Evolutionary conservation across 2,888 invertebrate species (phyloP), one percentile per base, ranked within the genome.

Genomic region (Zygogramma bicolorata): DNA sequence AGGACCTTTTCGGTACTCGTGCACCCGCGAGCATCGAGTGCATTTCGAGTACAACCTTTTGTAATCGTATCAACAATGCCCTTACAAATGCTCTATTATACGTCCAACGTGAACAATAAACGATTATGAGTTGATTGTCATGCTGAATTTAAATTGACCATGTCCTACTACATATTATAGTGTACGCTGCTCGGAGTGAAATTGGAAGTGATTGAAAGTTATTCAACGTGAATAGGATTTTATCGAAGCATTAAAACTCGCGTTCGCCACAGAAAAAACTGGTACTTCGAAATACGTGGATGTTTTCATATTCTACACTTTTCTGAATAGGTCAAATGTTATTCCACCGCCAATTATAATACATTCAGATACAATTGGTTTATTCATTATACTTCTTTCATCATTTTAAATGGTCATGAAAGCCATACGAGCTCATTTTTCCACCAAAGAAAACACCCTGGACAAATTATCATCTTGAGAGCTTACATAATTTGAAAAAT

Each of bases 71-170:
- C 62, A 68, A 68, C 68, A 68, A 68, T 61, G 46, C 60, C 49
- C 20, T 59, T 25, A 53, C 40, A 22, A 68, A 60, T 57, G 62
- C 29, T 62, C 68, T 42, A 62, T 68, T 68, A 62, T 53, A 61
- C 60, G 38, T 66, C 57, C 25, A 67, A 71, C 62, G 57, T 67
- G 67, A 71, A 71, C 68, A 71, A 71, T 67, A 71, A 31, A 42
- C 38, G 67, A 71, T 68, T 62, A 71, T 62, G 62, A 67, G 67
- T 25, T 68, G 62, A 71, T 67, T 66, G 61, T 66, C 34, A 31
- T 53, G 62, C 71, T 68, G 67, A 71, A 71, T 71, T 40, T 67
- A 46, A 71, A 71, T 68, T 62, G 49, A 25, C 60, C 58, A 46
- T 59, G 59, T 65, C 38, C 65, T 31, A 65, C 65, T 25, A 42